Conservation (phyloP, 2,888 invertebrate genomes). For the Apamea monoglypha region DNA sequence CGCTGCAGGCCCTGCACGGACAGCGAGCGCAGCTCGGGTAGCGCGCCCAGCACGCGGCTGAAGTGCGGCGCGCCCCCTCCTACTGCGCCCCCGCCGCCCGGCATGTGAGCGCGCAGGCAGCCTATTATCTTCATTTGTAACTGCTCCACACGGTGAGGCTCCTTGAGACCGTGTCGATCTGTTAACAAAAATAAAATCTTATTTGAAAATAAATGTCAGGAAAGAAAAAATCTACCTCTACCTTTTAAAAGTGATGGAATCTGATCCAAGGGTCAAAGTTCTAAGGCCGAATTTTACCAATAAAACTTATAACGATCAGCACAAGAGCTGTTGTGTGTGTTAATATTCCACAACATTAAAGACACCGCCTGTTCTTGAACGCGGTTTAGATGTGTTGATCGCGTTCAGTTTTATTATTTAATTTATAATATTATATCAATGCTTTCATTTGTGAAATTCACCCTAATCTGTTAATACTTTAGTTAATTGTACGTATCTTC, state of each 20-base stretch:
- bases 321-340: background rate
- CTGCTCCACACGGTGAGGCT: slow-evolving; percentile 97
- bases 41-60: slow-evolving; percentile 97
- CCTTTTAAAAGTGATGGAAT: background rate
- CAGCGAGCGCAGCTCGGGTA: slow-evolving; percentile 97
- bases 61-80: slow-evolving; percentile 98
- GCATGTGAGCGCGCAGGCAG: slow-evolving; percentile 98
- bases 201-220: slow-evolving; percentile 4
- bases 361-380: background rate
- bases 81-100: slow-evolving; percentile 94
- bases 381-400: background rate
- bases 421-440: background rate
- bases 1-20: slow-evolving; percentile 98
- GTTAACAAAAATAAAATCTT: slow-evolving; percentile 72
- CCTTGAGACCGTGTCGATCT: slow-evolving; percentile 98
- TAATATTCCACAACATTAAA: background rate
- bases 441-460: background rate
- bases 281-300: background rate
- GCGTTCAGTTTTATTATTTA: background rate
- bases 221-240: slow-evolving; percentile 3
- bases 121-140: slow-evolving; percentile 99
- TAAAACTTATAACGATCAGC: background rate
- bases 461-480: background rate
- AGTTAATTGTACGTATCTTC: background rate
- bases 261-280: background rate